Base-by-base conservation (phyloP, 1,140 invertebrate genomes). In the Holcopasites calliopsidis region DNA sequence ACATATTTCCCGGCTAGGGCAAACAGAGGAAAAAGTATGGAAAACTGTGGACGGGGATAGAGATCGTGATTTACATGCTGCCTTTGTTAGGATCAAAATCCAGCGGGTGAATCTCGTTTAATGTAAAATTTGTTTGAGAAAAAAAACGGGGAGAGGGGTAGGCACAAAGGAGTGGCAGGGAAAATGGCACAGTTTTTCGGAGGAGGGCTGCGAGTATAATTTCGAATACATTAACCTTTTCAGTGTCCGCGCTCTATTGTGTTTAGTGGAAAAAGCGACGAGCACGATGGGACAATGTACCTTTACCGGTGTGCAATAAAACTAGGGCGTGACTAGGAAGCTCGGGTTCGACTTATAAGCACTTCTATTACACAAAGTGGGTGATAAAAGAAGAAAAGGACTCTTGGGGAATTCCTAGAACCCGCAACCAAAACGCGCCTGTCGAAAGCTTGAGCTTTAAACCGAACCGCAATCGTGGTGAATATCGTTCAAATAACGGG, bases 281-380 rank as follows among this genome's bases (percentile, higher is more conserved):
- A 4, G 8, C n/a, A 18, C 8, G 13, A 33, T 33, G 38, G 18
- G 31, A 62, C 57, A 31, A 21, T 31, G 44, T 50, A 31, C 47
- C 23, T n/a, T 38, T 72, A 50, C 62, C 35, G 44, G 18, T 26
- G 23, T 40, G 33, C n/a, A 52, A 62, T 72, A 72, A 62, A 49
- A n/a, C 11, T 26, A 31, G 58, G 58, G 35, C 69, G 57, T 72
- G 42, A 72, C 69, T 72, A 10, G 23, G 26, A 72, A 38, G 44
- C 21, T 40, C 23, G 21, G 23, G 21, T 33, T 28, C 38, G 26
- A n/a, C 58, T 72, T 61, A 40, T 21, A 58, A 21, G 26, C 33
- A 62, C 40, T 72, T 72, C 62, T 72, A 21, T 38, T 23, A 16
- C 18, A 11, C 8, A 50, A 61, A 62, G 18, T 23, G 42, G 49